Percentiles rank a stretch among this genome's conserved stretches.
Conservation (phyloP, 2,888 invertebrate species). For the Kryphioiulus occultus region DNA sequence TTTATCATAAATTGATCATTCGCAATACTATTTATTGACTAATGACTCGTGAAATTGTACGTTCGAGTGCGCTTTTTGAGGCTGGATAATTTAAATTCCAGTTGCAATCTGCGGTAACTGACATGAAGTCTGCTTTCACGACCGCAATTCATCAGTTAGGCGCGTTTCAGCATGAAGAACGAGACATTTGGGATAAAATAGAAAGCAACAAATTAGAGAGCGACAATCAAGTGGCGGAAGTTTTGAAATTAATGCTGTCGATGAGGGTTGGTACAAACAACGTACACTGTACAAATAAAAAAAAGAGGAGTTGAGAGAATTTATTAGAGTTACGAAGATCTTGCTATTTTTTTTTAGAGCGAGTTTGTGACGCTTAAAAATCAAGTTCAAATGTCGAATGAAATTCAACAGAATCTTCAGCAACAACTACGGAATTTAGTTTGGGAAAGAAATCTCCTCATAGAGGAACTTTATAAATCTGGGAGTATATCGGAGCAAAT, state of each 20-base stretch:
- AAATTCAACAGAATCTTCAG: conserved; percentile 57
- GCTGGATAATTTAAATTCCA: conserved; percentile 52
- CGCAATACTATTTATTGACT: neutral
- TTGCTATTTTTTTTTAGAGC: conserved; percentile 52
- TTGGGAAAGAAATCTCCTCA: conserved; percentile 57
- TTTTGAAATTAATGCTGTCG: conserved; percentile 58
- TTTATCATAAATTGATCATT: neutral
- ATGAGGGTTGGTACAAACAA: conserved; percentile 58
- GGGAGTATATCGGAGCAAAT: conserved; percentile 58
- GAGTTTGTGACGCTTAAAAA: conserved; percentile 57
- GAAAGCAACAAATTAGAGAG: conserved; percentile 57
- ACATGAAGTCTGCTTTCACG: conserved; percentile 60
- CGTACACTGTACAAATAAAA: neutral
- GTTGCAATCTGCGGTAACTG: conserved; percentile 59
- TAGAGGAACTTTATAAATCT: conserved; percentile 58
- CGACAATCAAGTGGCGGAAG: conserved; percentile 59
- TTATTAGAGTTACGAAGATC: neutral
- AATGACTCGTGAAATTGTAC: neutral
- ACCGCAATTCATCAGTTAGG: conserved; percentile 59
- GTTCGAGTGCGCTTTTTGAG: neutral
- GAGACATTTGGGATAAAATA: conserved; percentile 56
- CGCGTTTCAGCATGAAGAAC: conserved; percentile 57
- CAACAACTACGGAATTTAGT: conserved; percentile 56
- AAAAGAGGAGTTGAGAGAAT: neutral
- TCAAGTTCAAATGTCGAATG: conserved; percentile 51